Evolutionary conservation across 2,888 invertebrate species (phyloP).

Genomic region (Orthosia gracilis): DNA sequence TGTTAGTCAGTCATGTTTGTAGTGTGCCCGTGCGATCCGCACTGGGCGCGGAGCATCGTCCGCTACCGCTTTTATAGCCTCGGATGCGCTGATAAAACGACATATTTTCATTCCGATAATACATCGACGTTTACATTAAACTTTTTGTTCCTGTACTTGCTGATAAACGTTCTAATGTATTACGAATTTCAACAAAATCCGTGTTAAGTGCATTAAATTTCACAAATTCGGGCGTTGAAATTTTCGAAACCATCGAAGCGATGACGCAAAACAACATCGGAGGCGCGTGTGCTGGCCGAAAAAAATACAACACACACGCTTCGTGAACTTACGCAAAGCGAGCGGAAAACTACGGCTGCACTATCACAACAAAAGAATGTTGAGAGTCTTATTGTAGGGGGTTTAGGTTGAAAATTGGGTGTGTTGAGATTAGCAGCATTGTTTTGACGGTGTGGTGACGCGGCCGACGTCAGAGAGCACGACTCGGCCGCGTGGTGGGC

Average conservation of each 20-base stretch:
- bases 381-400: constrained; percentile 46
- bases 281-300: constrained; percentile 59
- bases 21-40: constrained; percentile 89
- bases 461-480: constrained; percentile 83
- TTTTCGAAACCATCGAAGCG: constrained; percentile 33
- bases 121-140: constrained; percentile 51
- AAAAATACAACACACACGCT: constrained; percentile 52
- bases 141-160: constrained; percentile 55
- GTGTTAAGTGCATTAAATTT: constrained; percentile 25
- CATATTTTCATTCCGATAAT: constrained; percentile 69
- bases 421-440: constrained; percentile 56
- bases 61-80: constrained; percentile 81
- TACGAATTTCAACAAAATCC: constrained; percentile 16
- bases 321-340: constrained; percentile 74
- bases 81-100: constrained; percentile 70
- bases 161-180: constrained; percentile 40
- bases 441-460: constrained; percentile 81
- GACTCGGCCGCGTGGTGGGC: constrained; percentile 77
- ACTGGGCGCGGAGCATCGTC: constrained; percentile 79
- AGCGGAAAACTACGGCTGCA: constrained; percentile 82
- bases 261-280: constrained; percentile 60
- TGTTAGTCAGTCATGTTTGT: constrained; percentile 70
- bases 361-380: constrained; percentile 63
- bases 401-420: constrained; percentile 59
- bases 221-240: constrained; percentile 26